Base-by-base conservation (phyloP, 2,797 vertebrate species). In the Taeniopygia guttata region DNA sequence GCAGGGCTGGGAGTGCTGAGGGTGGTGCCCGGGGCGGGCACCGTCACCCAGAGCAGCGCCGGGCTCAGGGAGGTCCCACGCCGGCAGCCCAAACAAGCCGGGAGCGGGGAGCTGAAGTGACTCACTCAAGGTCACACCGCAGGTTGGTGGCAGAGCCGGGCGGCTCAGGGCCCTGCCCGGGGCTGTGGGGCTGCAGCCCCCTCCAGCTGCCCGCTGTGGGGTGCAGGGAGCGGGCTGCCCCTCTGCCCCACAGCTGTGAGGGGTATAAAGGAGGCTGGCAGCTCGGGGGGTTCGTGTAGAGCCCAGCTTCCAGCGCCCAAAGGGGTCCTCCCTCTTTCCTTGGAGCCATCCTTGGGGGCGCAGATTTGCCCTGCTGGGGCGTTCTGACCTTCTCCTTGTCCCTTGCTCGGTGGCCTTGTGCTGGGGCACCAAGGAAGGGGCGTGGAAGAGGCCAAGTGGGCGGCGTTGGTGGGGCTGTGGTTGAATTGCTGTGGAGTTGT, bases 1-100 rank as follows among this genome's bases (percentile, higher is more conserved):
- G 70, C 22, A 64, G 52, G 68, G 51, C 58, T 79, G 94, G 83
- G 72, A 85, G 56, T 5, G 51, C 95, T 69, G 82, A 89, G 92
- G 95, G 95, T 82, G 92, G 89, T 87, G 91, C 87, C 95, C 62
- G 76, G 94, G 90, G 95, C 92, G 67, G 90, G 79, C 89, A 79
- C 78, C 48, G 92, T 95, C 90, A 93, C 52, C 90, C 89, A 26
- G 88, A 5, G 83, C 87, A 66, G 94, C 72, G 18, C 94, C 62
- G 43, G 66, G 96, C 77, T 59, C 94, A 43, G 95, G 96, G 94
- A 96, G 97, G 94, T 89, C 95, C 95, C 95, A 72, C 74, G 81
- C 95, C 40, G 54, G 2, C 77, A 91, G 94, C 90, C 93, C 92
- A 94, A 95, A 96, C 89, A 92, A 32, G 49, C 75, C 40, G 34